Percentiles rank a stretch among this genome's conserved stretches.
phyloP scores from a whole-genome alignment of 1,140 invertebrate species.

The Drosophila triauraria region DNA sequence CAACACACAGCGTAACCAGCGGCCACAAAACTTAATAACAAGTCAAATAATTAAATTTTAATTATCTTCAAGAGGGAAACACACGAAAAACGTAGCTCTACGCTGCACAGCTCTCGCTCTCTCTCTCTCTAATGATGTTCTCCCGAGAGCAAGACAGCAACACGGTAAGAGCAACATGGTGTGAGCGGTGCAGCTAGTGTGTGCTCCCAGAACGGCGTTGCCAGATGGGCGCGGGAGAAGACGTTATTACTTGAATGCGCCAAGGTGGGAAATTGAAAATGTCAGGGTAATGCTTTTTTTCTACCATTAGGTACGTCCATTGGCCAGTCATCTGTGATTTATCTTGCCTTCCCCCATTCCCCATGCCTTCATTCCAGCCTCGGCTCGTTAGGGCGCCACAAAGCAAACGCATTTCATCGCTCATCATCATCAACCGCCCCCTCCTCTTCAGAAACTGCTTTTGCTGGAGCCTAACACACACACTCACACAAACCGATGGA shows the following conservation, averaged over 20 bases:
- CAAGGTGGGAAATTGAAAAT: conserved; percentile 20
- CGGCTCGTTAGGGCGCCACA: conserved; percentile 73
- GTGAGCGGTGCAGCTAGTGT: conserved; percentile 58
- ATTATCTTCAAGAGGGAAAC: conserved; percentile 75
- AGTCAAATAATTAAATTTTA: conserved; percentile 82
- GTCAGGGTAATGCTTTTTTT: neutral
- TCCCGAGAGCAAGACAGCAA: conserved; percentile 44
- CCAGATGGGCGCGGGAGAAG: conserved; percentile 28
- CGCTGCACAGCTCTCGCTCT: conserved; percentile 54
- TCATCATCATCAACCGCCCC: conserved; percentile 69
- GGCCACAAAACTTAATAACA: conserved; percentile 77
- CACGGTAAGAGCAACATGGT: conserved; percentile 66
- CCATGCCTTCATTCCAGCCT: conserved; percentile 9
- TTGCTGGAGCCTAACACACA: conserved; percentile 58
- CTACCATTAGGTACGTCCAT: conserved; percentile 6
- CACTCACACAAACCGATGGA: conserved; percentile 18
- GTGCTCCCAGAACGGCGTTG: conserved; percentile 29
- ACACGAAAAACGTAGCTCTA: conserved; percentile 75
- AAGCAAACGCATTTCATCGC: conserved; percentile 72
- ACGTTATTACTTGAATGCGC: conserved; percentile 27
- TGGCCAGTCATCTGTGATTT: conserved; percentile 40
- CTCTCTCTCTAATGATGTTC: conserved; percentile 66
- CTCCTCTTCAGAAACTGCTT: conserved; percentile 45
- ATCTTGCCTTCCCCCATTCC: conserved; percentile 22
- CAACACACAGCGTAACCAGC: conserved; percentile 29